Conservation (phyloP, 2,113 vertebrate genomes). For the Mesoclemmys tuberculata region DNA sequence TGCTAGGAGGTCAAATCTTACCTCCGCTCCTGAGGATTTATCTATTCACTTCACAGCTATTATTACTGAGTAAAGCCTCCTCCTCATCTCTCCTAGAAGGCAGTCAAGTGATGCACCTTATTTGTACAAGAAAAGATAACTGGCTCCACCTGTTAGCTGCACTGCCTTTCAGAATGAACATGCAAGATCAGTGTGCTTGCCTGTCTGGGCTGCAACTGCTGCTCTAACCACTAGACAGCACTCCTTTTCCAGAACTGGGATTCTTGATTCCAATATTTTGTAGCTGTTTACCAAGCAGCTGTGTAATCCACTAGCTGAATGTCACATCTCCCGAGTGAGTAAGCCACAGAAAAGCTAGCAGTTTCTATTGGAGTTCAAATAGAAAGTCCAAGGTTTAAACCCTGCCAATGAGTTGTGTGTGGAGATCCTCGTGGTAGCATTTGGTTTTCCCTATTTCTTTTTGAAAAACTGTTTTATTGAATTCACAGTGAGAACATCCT, state of each 20-base stretch:
- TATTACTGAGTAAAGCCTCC: background rate
- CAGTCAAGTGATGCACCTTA: background rate
- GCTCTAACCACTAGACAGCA: background rate
- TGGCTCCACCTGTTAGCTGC: background rate
- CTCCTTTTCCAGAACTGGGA: background rate
- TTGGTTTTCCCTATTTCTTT: background rate
- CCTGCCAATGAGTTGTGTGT: background rate
- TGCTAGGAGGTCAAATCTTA: background rate
- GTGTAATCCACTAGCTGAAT: fast-evolving
- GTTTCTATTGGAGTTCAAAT: fast-evolving
- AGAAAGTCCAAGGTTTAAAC: background rate
- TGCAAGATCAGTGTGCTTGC: fast-evolving
- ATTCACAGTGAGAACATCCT: background rate
- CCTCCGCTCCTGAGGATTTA: background rate
- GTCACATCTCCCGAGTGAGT: fast-evolving
- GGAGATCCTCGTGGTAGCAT: background rate
- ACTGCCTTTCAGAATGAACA: background rate
- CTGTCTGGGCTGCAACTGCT: background rate
- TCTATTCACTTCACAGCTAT: background rate
- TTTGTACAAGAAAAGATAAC: background rate
- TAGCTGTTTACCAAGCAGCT: fast-evolving
- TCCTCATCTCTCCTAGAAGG: background rate
- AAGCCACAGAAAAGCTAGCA: background rate
- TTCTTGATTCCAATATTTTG: background rate
- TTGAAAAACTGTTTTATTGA: background rate